These are phyloP conservation scores for Drosophila atripex DNA, from an alignment of 2,888 invertebrate genomes.

Conservation along the genomic window DNA sequence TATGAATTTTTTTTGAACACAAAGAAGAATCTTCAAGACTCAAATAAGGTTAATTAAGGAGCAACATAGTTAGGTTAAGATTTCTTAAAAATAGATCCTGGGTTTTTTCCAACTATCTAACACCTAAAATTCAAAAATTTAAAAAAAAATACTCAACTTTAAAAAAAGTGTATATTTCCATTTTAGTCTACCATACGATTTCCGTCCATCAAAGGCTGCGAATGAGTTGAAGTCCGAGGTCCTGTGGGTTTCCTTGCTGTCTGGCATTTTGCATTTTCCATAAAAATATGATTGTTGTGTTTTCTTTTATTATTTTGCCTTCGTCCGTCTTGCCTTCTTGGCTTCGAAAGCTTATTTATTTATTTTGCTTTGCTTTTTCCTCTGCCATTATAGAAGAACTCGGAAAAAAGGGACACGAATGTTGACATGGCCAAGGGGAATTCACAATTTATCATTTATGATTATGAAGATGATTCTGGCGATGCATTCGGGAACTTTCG, in stretches of 20 bases:
- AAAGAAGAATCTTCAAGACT: no score
- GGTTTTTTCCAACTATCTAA: no score
- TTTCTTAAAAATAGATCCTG: no score
- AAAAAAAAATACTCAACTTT: background rate
- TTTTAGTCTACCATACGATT: background rate
- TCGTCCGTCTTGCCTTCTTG: slow-evolving; percentile 19
- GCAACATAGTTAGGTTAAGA: no score
- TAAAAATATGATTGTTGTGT: slow-evolving; percentile 76
- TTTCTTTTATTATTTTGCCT: slow-evolving; percentile 68
- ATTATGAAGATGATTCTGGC: slow-evolving; percentile 51
- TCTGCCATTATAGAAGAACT: slow-evolving; percentile 57
- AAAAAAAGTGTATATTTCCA: background rate
- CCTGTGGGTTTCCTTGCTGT: slow-evolving; percentile 22
- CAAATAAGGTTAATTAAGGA: no score
- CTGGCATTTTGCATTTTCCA: slow-evolving; percentile 63
- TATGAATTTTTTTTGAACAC: background rate
- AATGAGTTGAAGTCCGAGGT: slow-evolving; percentile 12
- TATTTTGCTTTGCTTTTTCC: slow-evolving; percentile 34
- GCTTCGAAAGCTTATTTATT: slow-evolving; percentile 50
- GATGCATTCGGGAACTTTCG: slow-evolving; percentile 27
- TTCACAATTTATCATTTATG: slow-evolving; percentile 74
- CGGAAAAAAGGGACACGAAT: slow-evolving; percentile 49
- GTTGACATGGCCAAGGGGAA: slow-evolving; percentile 64
- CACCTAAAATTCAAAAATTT: no score
- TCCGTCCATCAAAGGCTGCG: slow-evolving; percentile 1